Percentiles rank a stretch among this genome's conserved stretches.
These are phyloP conservation scores for Sebastes miniatus DNA, from an alignment of 2,797 vertebrate species.

Conservation along the genomic window DNA sequence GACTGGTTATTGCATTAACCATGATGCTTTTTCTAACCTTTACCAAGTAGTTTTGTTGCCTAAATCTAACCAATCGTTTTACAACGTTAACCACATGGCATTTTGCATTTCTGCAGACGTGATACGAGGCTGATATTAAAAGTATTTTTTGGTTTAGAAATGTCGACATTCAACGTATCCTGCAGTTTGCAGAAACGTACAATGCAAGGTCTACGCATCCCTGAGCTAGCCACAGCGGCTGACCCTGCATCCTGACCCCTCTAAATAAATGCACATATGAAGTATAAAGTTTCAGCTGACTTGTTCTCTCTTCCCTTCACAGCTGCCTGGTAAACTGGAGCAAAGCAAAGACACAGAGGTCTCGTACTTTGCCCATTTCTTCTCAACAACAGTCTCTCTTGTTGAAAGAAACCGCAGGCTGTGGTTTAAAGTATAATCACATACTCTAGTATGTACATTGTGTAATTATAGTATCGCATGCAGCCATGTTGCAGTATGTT, in stretches of 20 bases:
- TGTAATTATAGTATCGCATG: slow-evolving; percentile 62
- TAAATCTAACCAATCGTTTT: too few species aligned
- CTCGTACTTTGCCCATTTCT: not conserved
- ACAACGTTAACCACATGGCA: too few species aligned
- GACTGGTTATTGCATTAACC: too few species aligned
- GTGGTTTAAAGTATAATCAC: slow-evolving; percentile 50
- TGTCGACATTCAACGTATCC: not conserved
- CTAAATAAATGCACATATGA: not conserved
- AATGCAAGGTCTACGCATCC: not conserved
- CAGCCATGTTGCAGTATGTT: slow-evolving; percentile 35
- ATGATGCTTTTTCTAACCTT: too few species aligned
- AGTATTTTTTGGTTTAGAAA: not conserved
- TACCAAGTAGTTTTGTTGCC: too few species aligned
- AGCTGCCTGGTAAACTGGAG: slow-evolving; percentile 5
- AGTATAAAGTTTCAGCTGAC: not conserved
- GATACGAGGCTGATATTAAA: not conserved
- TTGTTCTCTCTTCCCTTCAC: not conserved
- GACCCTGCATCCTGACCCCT: not conserved
- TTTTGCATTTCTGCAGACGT: too few species aligned
- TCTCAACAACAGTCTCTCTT: slow-evolving; percentile 13
- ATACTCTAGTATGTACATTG: slow-evolving; percentile 40
- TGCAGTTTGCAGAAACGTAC: not conserved
- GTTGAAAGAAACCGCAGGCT: slow-evolving; percentile 40
- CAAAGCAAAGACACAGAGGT: not conserved
- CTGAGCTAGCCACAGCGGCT: not conserved